Conservation (phyloP, 2,113 vertebrate species). For the Oncorhynchus keta region DNA sequence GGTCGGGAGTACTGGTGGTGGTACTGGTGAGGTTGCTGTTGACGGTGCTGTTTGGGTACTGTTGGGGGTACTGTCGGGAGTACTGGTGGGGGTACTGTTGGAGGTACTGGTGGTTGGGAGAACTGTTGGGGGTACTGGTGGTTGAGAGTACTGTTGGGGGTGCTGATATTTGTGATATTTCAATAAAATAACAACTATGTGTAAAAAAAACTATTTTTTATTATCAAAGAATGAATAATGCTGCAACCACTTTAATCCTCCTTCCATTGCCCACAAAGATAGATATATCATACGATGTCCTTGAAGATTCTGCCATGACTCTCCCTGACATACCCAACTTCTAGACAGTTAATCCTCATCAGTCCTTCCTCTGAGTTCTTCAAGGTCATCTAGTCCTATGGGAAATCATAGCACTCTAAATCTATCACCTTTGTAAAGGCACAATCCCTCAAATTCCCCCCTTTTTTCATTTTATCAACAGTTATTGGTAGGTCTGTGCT, state of each 20-base stretch:
- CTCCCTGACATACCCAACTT: not conserved
- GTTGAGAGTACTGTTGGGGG: constrained; percentile 4
- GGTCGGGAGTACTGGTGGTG: too few species aligned
- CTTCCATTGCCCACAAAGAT: not conserved
- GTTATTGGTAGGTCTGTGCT: constrained; percentile 46
- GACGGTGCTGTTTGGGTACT: too few species aligned
- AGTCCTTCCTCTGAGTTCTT: constrained; percentile 33
- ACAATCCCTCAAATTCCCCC: constrained; percentile 45
- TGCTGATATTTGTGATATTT: constrained; percentile 20
- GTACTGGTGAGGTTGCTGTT: too few species aligned
- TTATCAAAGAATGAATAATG: not conserved
- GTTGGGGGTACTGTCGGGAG: too few species aligned
- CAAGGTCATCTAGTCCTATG: constrained; percentile 44
- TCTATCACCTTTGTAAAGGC: constrained; percentile 47
- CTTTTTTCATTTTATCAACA: constrained; percentile 47
- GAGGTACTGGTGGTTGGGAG: too few species aligned
- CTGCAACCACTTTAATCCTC: not conserved
- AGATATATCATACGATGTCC: not conserved
- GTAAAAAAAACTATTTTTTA: constrained; percentile 7
- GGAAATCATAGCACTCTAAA: constrained; percentile 61
- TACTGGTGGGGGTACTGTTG: too few species aligned
- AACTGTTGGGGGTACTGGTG: not conserved
- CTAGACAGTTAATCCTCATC: constrained; percentile 30
- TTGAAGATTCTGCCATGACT: not conserved
- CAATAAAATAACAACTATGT: too few species aligned